Conservation (phyloP, 2,888 invertebrate species). For the Caenorhabditis virilis region DNA sequence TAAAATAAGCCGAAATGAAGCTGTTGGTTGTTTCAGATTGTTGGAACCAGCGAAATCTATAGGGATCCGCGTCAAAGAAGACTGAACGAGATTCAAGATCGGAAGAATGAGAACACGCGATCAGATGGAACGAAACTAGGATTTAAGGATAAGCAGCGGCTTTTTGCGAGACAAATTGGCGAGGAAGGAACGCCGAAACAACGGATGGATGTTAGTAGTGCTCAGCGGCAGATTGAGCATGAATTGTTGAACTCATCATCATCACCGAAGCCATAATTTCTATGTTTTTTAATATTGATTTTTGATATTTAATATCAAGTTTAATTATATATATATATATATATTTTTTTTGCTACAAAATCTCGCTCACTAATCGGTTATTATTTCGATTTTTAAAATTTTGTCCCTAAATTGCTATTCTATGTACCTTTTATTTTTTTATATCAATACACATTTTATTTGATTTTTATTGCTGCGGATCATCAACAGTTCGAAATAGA, state of each 20-base stretch:
- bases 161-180: slow-evolving; percentile 96
- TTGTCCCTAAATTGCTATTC: no score
- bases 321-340: background rate
- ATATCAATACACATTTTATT: no score
- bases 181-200: slow-evolving; percentile 72
- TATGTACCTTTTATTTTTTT: no score
- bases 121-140: slow-evolving; percentile 80
- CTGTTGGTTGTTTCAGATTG: slow-evolving; percentile 74
- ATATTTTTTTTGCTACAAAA: background rate
- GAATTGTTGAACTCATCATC: slow-evolving; percentile 25
- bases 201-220: slow-evolving; percentile 37
- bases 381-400: no score
- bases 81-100: slow-evolving; percentile 57
- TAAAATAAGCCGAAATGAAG: no score
- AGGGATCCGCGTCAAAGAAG: slow-evolving; percentile 75
- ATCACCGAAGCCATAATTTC: slow-evolving; percentile 14
- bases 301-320: background rate
- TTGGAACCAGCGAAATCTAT: slow-evolving; percentile 97
- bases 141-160: slow-evolving; percentile 98
- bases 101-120: slow-evolving; percentile 8
- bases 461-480: no score
- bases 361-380: slow-evolving; percentile 33
- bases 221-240: slow-evolving; percentile 40
- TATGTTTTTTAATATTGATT: background rate
- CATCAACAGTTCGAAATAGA: no score